Evolutionary conservation across 2,888 invertebrate species (phyloP).

Genomic region (Zaprionus obscuricornis): DNA sequence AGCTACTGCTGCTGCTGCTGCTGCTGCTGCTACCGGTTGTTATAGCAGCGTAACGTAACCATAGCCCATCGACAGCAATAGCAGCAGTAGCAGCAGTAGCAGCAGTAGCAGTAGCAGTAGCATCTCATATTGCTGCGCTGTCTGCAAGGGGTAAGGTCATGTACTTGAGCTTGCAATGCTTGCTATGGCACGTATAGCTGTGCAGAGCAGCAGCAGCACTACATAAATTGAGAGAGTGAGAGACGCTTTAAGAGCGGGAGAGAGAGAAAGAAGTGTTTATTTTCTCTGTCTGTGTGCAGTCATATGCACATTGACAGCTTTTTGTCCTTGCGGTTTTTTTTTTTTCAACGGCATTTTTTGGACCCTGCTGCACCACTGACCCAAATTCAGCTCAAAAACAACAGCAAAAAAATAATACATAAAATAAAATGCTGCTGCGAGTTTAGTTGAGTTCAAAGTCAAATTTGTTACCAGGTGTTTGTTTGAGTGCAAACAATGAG

Average conservation of each 20-base stretch:
- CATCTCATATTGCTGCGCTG: constrained; percentile 36
- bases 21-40: no score
- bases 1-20: no score
- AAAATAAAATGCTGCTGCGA: no score
- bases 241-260: background rate
- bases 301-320: constrained; percentile 46
- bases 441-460: no score
- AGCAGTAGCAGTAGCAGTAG: constrained; percentile 17
- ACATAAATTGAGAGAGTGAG: background rate
- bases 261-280: no score
- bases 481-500: no score
- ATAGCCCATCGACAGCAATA: no score
- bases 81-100: constrained; percentile 23
- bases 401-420: no score
- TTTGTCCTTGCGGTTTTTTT: constrained; percentile 64
- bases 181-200: constrained; percentile 58
- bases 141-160: constrained; percentile 74
- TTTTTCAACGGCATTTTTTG: constrained; percentile 25
- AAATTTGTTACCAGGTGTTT: no score
- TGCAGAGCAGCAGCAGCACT: constrained; percentile 21
- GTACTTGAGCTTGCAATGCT: constrained; percentile 74
- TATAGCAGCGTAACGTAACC: no score
- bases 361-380: constrained; percentile 7
- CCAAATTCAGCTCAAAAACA: no score
- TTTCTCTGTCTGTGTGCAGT: no score